Evolutionary conservation across 2,113 vertebrate species (phyloP), one percentile per base, ranked within the genome.

Genomic region (Pelobates fuscus): DNA sequence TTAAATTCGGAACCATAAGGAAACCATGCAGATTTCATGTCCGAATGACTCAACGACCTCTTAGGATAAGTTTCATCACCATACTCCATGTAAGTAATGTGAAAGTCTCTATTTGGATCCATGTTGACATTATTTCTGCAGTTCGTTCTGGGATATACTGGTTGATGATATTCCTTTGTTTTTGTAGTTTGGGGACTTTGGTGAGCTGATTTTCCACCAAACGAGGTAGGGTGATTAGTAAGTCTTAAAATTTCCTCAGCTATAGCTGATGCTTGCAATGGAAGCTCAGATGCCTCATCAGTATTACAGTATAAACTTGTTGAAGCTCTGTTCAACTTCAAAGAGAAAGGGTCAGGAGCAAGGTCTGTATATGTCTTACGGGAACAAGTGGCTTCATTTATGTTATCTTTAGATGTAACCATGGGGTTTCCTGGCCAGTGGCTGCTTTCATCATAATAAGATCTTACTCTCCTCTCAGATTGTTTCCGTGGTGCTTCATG

Each of bases 1-100:
- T 91, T 89, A 79, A 95, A 98, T 83, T 99, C 96, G 0, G 94
- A 95, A 61, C 93, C 87, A 0, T 86, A 87, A 71, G 89, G 88
- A 78, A 92, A 88, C n/a, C 82, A 79, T 15, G 93, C 84, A 32
- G 88, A 89, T 79, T 98, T 95, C 85, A 98, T 92, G 49, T 98
- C 94, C 0, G 70, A 94, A 81, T 97, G 96, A 86, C 95, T 96
- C 70, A 91, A 93, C 0, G 90, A 91, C 0, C 92, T 84, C 60
- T 92, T 94, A 20, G 96, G 95, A 21, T 90, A 81, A 71, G 89
- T 93, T 0, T 94, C 93, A 60, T 92, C 92, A 71, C 88, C 88
- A 64, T 80, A 30, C 61, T 76, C 64, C 14, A n/a, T 37, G 11
- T 7, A 20, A 17, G 37, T 49, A 20, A 23, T 15, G 18, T 59